These are phyloP conservation scores for Dryas iulia DNA, from an alignment of 1,140 invertebrate species.

Conservation along the genomic window DNA sequence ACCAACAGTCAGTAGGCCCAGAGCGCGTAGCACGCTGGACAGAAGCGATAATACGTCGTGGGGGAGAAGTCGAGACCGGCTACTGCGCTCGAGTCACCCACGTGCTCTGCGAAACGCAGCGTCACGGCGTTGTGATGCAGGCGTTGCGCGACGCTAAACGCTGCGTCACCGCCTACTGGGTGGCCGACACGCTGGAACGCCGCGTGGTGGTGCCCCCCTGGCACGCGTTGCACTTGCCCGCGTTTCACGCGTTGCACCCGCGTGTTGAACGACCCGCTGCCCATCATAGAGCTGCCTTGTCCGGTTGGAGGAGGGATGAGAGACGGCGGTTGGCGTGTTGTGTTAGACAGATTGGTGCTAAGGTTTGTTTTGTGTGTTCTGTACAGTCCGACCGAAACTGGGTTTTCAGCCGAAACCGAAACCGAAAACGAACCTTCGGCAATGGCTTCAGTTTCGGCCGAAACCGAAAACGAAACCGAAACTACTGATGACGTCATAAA, in stretches of 20 bases:
- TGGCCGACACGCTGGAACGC: conserved; percentile 92
- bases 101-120: conserved; percentile 94
- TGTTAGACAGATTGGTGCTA: conserved; percentile 92
- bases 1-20: conserved; percentile 76
- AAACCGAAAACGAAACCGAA: no score
- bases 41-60: conserved; percentile 91
- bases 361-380: no score
- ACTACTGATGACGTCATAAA: no score
- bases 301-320: conserved; percentile 94
- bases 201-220: conserved; percentile 94
- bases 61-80: conserved; percentile 92
- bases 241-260: conserved; percentile 90
- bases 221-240: conserved; percentile 94
- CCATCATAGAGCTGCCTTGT: conserved; percentile 88
- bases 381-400: no score
- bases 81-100: conserved; percentile 94
- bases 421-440: no score
- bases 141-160: conserved; percentile 88
- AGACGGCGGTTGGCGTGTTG: conserved; percentile 87
- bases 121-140: conserved; percentile 87
- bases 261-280: conserved; percentile 87
- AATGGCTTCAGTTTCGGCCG: no score
- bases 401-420: no score
- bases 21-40: conserved; percentile 88
- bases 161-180: conserved; percentile 96